Percentiles rank a stretch among this genome's conserved stretches.
Evolutionary conservation across 2,113 vertebrate genomes (phyloP).

Genomic region (Empidonax alnorum): DNA sequence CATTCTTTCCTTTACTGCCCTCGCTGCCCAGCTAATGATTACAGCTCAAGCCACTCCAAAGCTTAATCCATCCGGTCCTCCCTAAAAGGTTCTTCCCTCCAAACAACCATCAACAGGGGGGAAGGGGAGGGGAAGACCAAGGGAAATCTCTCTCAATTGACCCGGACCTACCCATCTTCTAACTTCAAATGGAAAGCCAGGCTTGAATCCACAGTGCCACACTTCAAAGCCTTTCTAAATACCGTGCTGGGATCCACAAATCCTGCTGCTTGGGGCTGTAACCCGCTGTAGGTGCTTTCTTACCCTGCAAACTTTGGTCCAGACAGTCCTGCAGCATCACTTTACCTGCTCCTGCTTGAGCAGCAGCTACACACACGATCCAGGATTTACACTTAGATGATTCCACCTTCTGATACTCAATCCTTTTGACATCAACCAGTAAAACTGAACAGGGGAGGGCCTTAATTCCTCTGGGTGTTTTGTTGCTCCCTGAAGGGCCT

Average conservation of each 20-base stretch:
- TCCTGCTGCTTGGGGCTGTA: neutral
- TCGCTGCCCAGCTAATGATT: constrained; percentile 53
- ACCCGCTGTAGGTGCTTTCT: fast-evolving
- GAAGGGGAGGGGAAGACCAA: neutral
- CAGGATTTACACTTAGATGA: neutral
- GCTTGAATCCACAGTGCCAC: neutral
- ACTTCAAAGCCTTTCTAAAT: constrained; percentile 11
- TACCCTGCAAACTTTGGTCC: neutral
- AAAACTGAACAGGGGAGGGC: neutral
- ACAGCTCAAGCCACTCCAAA: constrained; percentile 44
- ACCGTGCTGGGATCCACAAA: neutral
- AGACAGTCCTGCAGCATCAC: neutral
- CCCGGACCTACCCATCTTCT: neutral
- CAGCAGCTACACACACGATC: fast-evolving
- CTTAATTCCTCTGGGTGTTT: neutral
- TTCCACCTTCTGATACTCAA: neutral
- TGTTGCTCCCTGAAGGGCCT: neutral
- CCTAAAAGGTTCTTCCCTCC: neutral
- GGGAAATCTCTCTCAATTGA: constrained; percentile 8
- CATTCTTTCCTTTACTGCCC: constrained; percentile 62
- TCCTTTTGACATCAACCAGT: neutral
- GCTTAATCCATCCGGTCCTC: constrained; percentile 33
- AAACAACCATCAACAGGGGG: neutral
- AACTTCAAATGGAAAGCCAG: neutral
- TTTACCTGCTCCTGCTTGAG: neutral